phyloP scores from a whole-genome alignment of 2,113 vertebrate species.

The Plectropomus leopardus region DNA sequence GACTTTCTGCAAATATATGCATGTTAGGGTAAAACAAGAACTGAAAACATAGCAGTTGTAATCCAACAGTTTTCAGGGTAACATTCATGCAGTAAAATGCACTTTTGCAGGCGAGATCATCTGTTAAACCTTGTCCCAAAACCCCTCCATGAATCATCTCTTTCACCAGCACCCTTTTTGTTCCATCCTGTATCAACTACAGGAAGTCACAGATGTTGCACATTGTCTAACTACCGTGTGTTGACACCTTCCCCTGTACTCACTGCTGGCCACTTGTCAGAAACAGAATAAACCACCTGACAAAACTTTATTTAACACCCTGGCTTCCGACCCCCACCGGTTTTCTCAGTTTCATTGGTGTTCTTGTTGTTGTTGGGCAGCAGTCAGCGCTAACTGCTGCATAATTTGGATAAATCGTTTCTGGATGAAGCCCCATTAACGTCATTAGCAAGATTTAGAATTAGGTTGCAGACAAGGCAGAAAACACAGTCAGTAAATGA shows the following conservation, averaged over 20 bases:
- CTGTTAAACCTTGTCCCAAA: neutral
- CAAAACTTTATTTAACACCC: neutral
- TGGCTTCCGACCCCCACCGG: neutral
- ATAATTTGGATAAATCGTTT: constrained; percentile 43
- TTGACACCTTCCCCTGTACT: constrained; percentile 40
- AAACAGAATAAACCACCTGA: neutral
- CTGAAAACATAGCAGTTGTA: neutral
- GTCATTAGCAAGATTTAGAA: constrained; percentile 43
- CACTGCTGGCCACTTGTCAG: neutral
- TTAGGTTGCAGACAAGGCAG: constrained; percentile 42
- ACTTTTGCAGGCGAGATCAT: constrained; percentile 4
- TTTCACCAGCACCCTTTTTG: constrained; percentile 32
- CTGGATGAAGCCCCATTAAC: constrained; percentile 38
- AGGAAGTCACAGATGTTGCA: constrained; percentile 47
- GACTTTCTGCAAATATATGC: no score
- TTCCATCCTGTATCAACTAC: constrained; percentile 36
- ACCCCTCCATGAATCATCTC: constrained; percentile 2
- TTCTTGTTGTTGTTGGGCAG: neutral
- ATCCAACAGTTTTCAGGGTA: neutral
- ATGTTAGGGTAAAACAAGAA: neutral
- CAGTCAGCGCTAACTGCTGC: constrained; percentile 6
- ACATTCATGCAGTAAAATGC: neutral
- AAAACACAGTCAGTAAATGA: constrained; percentile 32
- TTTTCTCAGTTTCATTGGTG: constrained; percentile 1
- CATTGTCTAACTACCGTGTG: constrained; percentile 34